These are phyloP conservation scores for Halocynthia aurantium DNA, from an alignment of 23 tunicate genomes.

Conservation along the genomic window DNA sequence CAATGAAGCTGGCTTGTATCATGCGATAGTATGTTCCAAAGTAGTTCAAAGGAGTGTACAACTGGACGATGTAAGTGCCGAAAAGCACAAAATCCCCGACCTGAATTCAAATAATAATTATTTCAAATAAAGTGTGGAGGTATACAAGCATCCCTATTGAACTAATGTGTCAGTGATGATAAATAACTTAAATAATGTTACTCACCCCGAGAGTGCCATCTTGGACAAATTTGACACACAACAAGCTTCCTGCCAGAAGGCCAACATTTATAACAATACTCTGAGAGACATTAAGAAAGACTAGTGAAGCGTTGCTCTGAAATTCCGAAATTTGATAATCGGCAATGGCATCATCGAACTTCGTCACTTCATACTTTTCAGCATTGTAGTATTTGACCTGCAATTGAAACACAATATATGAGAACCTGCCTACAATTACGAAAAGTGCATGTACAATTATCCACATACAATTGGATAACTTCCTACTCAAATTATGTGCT, in stretches of 20 bases:
- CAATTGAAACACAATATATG: not conserved
- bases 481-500: no score
- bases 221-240: constrained; percentile 77
- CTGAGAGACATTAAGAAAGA: constrained; percentile 65
- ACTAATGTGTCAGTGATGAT: no score
- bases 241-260: constrained; percentile 79
- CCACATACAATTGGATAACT: not conserved
- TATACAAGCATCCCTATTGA: no score
- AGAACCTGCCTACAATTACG: not conserved
- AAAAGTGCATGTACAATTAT: not conserved
- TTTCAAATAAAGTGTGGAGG: no score
- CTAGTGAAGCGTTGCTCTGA: constrained; percentile 65
- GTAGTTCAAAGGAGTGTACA: constrained; percentile 88
- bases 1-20: constrained; percentile 89
- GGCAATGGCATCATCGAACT: constrained; percentile 73
- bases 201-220: constrained; percentile 67
- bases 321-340: constrained; percentile 93
- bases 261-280: constrained; percentile 64
- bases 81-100: constrained; percentile 87
- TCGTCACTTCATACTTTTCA: constrained; percentile 77
- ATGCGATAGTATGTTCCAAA: constrained; percentile 95
- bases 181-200: not conserved
- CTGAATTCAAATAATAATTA: constrained; percentile 5
- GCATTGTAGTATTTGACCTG: constrained; percentile 97
- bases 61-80: constrained; percentile 93